Evolutionary conservation across 2,113 vertebrate species (phyloP), one percentile per base, ranked within the genome.

Genomic region (Asarcornis scutulata): DNA sequence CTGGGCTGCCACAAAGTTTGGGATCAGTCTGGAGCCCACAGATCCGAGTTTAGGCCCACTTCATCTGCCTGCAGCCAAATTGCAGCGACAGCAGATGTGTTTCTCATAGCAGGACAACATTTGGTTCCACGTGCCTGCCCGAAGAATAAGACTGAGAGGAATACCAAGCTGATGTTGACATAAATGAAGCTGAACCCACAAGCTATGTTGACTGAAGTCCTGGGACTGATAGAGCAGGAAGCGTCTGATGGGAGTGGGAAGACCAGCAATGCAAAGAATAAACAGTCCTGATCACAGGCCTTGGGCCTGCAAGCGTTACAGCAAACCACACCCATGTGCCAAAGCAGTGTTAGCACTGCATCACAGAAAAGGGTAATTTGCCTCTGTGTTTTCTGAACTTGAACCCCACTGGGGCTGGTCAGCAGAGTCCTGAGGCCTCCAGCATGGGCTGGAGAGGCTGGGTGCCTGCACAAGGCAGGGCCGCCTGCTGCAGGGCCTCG

Each of bases 41-140:
- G 50, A n/a, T 68, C 22, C 0, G 2, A 44, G 23, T 66, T 74
- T 11, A 66, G 60, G 63, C 6, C n/a, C 0, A 0, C 9, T 36
- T 23, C 22, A 58, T 20, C n/a, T 18, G 13, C 7, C 52, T 69
- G n/a, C 42, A 73, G 36, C 60, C 32, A 23, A 62, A 63, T 18
- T 71, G 25, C 29, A 85, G 48, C 21, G 17, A 67, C 29, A 31
- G 75, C 42, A 64, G 48, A 55, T 68, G 32, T 23, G 48, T 82
- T 59, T 63, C 40, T 42, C 0, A 0, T 38, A 38, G 38, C 27
- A 50, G 56, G 32, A 38, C 26, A 81, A 92, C 77, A 83, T 66
- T 17, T 71, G 52, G 21, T 55, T 91, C 62, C 3, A 36, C 48
- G 63, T 91, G 42, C 53, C 26, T 94, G n/a, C 55, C 50, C 15